These are phyloP conservation scores for Heteropelma amictum DNA, from an alignment of 2,888 invertebrate genomes.

Conservation along the genomic window DNA sequence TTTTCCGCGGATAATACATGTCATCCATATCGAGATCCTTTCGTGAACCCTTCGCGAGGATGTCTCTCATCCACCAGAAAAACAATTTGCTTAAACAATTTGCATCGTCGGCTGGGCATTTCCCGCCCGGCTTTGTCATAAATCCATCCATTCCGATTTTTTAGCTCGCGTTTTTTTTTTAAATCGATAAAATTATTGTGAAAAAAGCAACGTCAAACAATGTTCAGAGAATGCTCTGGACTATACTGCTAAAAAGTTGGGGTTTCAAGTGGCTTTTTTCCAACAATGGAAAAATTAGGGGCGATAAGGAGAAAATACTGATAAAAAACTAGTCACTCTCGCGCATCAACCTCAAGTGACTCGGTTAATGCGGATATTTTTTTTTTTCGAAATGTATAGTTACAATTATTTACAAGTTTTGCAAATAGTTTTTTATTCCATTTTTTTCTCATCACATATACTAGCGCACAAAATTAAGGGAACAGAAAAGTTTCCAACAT, in stretches of 20 bases:
- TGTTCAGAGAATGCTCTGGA: too few relatives aligned
- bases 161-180: not conserved
- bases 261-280: not conserved
- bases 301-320: constrained; percentile 9
- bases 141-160: constrained; percentile 6
- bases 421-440: too few relatives aligned
- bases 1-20: constrained; percentile 69
- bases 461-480: too few relatives aligned
- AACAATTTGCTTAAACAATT: constrained; percentile 2
- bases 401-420: too few relatives aligned
- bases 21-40: constrained; percentile 71
- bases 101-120: not conserved
- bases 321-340: not conserved
- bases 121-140: not conserved
- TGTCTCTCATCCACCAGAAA: constrained; percentile 69
- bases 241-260: too few relatives aligned
- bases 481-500: too few relatives aligned
- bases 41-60: constrained; percentile 71
- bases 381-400: too few relatives aligned
- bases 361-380: too few relatives aligned
- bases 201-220: not conserved
- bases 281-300: not conserved
- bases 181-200: not conserved
- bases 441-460: too few relatives aligned
- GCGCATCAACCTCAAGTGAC: not conserved